phyloP scores from a whole-genome alignment of 2,113 vertebrate species.

The Ibidorhyncha struthersii region DNA sequence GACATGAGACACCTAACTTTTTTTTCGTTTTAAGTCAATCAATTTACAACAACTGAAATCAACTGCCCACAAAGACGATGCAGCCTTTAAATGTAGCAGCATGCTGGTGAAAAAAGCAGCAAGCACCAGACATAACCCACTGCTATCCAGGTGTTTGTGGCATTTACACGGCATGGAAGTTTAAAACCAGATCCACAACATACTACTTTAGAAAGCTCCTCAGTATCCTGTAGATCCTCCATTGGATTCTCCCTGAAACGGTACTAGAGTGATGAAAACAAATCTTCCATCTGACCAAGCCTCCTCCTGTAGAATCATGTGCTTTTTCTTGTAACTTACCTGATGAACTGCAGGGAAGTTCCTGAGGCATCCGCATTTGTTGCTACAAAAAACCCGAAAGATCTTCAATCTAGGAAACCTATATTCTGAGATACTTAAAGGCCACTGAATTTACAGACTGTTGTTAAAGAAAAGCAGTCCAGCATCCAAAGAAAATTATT shows the following conservation, averaged over 20 bases:
- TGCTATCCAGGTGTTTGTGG: neutral
- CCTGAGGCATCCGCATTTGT: neutral
- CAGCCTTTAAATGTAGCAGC: neutral
- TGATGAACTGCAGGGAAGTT: neutral
- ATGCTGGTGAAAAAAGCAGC: neutral
- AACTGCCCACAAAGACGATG: neutral
- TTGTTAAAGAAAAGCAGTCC: neutral
- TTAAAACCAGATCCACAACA: neutral
- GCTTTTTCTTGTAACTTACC: neutral
- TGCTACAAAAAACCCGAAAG: neutral
- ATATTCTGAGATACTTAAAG: neutral
- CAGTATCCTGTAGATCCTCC: neutral
- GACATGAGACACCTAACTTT: neutral
- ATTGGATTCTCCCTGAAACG: neutral
- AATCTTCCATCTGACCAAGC: neutral
- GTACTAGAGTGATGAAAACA: neutral
- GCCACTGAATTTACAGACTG: neutral
- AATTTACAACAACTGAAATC: neutral
- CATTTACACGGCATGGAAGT: neutral
- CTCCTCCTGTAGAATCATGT: neutral
- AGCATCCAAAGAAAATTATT: neutral
- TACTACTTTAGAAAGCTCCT: neutral
- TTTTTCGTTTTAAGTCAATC: neutral
- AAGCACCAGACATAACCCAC: neutral
- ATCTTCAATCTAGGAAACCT: neutral